Conservation (phyloP, 2,888 invertebrate species). For the Boloria selene region DNA sequence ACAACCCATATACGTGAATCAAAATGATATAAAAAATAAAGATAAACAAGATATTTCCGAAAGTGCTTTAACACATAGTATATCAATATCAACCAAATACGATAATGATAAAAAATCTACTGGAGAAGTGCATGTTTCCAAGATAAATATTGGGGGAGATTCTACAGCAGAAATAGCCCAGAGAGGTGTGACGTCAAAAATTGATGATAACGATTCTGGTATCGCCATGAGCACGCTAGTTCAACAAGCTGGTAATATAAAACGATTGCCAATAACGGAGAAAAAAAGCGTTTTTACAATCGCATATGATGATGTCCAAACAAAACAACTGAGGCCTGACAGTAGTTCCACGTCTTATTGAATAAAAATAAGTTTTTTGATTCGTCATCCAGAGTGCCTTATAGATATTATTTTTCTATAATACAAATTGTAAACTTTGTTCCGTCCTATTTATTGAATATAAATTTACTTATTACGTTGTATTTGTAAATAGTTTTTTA, state of each 20-base stretch:
- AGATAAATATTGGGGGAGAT: slow-evolving; percentile 76
- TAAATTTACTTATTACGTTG: slow-evolving; percentile 38
- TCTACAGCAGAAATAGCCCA: slow-evolving; percentile 51
- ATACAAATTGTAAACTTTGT: slow-evolving; percentile 33
- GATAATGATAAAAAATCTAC: slow-evolving; percentile 60
- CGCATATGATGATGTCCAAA: slow-evolving; percentile 94
- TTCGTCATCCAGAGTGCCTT: slow-evolving; percentile 52
- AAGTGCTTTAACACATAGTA: slow-evolving; percentile 72
- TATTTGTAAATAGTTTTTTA: slow-evolving; percentile 43
- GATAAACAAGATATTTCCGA: slow-evolving; percentile 64
- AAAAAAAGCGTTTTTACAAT: slow-evolving; percentile 97
- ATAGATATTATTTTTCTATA: slow-evolving; percentile 44
- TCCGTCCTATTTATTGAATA: slow-evolving; percentile 42
- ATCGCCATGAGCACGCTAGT: slow-evolving; percentile 86
- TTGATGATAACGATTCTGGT: slow-evolving; percentile 90
- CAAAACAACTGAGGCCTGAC: slow-evolving; percentile 90
- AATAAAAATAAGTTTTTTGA: slow-evolving; percentile 38
- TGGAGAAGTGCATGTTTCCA: slow-evolving; percentile 83
- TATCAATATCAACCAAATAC: slow-evolving; percentile 74
- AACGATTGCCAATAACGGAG: slow-evolving; percentile 87
- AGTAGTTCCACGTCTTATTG: slow-evolving; percentile 88
- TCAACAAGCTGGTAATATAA: slow-evolving; percentile 80
- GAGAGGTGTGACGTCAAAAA: slow-evolving; percentile 56
- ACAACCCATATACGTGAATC: slow-evolving; percentile 78
- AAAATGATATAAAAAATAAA: slow-evolving; percentile 67